These are phyloP conservation scores for Caenorhabditis elegans DNA, from an alignment of 1,140 invertebrate genomes.

Conservation along the genomic window DNA sequence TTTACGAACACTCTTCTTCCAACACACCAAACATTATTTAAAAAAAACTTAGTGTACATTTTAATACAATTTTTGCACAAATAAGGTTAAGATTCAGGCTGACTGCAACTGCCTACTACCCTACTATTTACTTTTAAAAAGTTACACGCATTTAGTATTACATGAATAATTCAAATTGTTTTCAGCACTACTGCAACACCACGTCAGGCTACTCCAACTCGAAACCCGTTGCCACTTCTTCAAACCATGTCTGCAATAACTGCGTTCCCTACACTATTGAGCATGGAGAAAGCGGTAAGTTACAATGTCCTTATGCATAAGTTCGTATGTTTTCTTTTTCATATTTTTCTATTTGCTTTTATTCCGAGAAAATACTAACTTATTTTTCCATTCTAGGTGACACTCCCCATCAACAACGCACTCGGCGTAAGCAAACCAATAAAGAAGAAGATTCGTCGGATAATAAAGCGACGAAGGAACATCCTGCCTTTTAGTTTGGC, in stretches of 20 bases:
- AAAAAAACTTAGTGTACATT: too few species aligned
- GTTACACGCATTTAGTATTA: too few species aligned
- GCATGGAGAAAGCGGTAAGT: conserved; percentile 15
- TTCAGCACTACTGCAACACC: neutral
- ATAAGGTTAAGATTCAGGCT: too few species aligned
- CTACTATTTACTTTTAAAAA: neutral
- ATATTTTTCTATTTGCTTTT: neutral
- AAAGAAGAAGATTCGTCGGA: neutral
- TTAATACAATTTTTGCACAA: too few species aligned
- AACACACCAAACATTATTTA: too few species aligned
- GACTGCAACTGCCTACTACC: too few species aligned
- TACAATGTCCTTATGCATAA: neutral
- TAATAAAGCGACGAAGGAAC: conserved; percentile 6
- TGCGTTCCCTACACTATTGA: neutral
- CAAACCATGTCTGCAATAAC: neutral
- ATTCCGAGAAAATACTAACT: neutral
- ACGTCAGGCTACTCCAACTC: neutral
- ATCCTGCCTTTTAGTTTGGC: neutral
- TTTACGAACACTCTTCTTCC: too few species aligned
- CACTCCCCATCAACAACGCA: conserved; percentile 8
- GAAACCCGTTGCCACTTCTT: neutral
- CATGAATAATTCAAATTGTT: too few species aligned
- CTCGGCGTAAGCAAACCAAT: neutral
- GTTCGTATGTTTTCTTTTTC: neutral
- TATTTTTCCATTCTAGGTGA: conserved; percentile 15